Evolutionary conservation across 2,888 invertebrate species (phyloP).

Genomic region (Troglohyphantes excavatus): DNA sequence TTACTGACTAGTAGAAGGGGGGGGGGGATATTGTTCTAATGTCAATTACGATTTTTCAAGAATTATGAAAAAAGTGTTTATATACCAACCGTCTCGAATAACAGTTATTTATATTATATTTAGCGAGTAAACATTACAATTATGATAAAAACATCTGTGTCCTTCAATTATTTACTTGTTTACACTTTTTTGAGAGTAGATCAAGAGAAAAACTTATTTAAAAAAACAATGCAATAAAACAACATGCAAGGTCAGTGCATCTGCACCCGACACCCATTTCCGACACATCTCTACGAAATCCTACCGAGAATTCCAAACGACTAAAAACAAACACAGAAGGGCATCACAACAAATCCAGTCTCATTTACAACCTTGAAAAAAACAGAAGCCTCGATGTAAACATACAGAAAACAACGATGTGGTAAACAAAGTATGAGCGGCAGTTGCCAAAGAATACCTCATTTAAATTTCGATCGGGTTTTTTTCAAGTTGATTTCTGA

Average conservation of each 20-base stretch:
- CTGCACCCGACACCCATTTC: not conserved
- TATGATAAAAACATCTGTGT: too few relatives aligned
- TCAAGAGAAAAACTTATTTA: too few relatives aligned
- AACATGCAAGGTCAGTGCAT: not conserved
- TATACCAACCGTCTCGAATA: too few relatives aligned
- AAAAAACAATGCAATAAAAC: too few relatives aligned
- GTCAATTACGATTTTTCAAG: too few relatives aligned
- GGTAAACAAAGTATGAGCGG: not conserved
- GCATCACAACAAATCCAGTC: not conserved
- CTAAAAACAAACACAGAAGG: not conserved
- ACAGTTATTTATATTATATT: too few relatives aligned
- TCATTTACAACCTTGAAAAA: not conserved
- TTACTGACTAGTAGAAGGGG: too few relatives aligned
- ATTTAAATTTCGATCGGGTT: not conserved
- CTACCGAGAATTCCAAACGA: not conserved
- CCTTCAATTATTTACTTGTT: too few relatives aligned
- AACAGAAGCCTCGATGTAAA: not conserved
- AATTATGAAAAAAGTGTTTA: too few relatives aligned
- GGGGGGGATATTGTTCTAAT: too few relatives aligned
- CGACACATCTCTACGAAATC: not conserved
- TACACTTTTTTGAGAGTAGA: too few relatives aligned
- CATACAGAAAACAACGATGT: not conserved
- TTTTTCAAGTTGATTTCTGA: not conserved
- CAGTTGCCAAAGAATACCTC: not conserved
- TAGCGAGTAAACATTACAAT: too few relatives aligned